Percentiles rank a stretch among this genome's conserved stretches.
Conservation (phyloP, 2,113 vertebrate species). For the Petaurus breviceps region DNA sequence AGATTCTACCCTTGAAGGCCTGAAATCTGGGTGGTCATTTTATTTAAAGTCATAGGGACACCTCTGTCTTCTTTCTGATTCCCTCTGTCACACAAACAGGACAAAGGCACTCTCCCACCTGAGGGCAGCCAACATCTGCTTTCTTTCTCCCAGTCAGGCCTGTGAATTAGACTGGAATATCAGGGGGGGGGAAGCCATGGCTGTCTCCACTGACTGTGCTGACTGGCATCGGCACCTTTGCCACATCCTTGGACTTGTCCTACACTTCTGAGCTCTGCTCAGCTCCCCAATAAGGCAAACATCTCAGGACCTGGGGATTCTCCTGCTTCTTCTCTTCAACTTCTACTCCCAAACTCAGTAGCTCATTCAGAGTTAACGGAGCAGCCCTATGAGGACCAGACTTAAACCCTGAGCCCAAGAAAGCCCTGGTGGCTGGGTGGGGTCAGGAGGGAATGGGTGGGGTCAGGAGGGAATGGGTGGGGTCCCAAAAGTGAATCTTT, state of each 20-base stretch:
- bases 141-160: not conserved
- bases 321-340: conserved; percentile 58
- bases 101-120: not conserved
- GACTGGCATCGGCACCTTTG: no score
- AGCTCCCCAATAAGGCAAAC: conserved; percentile 69
- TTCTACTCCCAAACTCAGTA: conserved; percentile 53
- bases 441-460: conserved; percentile 60
- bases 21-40: not conserved
- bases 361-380: conserved; percentile 58
- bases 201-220: not conserved
- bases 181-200: not conserved
- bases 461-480: conserved; percentile 61
- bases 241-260: not conserved
- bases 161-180: not conserved
- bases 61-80: not conserved
- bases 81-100: not conserved
- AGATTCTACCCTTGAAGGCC: no score
- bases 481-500: conserved; percentile 63
- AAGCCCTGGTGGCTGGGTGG: not conserved
- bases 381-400: conserved; percentile 46
- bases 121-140: no score
- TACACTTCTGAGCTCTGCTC: conserved; percentile 42
- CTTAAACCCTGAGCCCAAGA: conserved; percentile 49
- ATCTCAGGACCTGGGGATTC: conserved; percentile 69
- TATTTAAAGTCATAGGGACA: not conserved